Conservation (phyloP, 1,140 invertebrate species). For the Ceratosolen fusciceps region DNA sequence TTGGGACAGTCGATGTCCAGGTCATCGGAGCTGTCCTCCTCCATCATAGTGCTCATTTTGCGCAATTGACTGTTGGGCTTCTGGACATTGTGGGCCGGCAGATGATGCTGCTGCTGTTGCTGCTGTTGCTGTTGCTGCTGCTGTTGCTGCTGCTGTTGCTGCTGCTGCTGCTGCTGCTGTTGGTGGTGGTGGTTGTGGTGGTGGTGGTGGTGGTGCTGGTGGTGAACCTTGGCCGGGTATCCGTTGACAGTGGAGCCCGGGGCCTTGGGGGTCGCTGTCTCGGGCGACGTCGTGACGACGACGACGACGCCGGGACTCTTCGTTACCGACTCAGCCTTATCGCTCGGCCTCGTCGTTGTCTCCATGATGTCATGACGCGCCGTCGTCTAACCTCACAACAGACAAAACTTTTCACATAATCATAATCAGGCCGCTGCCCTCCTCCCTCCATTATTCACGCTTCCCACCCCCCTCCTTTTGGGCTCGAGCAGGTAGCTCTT, state of each 20-base stretch:
- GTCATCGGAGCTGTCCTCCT: conserved; percentile 63
- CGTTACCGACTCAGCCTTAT: conserved; percentile 40
- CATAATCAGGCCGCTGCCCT: background rate
- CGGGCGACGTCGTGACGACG: conserved; percentile 33
- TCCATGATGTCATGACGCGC: conserved; percentile 46
- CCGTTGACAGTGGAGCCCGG: background rate
- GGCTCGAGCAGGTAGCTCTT: too few species aligned
- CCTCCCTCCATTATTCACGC: too few species aligned
- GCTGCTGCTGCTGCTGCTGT: background rate
- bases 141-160: background rate
- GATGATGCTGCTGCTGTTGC: background rate
- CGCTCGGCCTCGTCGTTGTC: background rate
- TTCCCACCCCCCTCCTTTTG: too few species aligned
- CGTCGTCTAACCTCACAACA: conserved; percentile 17
- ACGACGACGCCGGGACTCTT: conserved; percentile 38
- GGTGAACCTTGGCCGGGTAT: background rate
- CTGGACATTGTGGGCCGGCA: background rate
- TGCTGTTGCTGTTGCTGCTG: background rate
- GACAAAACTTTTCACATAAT: background rate
- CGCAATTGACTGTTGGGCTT: conserved; percentile 20
- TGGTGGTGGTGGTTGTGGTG: background rate
- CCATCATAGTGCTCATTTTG: conserved; percentile 66
- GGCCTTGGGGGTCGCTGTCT: background rate
- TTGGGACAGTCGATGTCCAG: conserved; percentile 54
- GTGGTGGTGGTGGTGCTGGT: background rate